Evolutionary conservation across 2,888 invertebrate genomes (phyloP), one percentile per base, ranked within the genome.

Genomic region (Hermodice carunculata): DNA sequence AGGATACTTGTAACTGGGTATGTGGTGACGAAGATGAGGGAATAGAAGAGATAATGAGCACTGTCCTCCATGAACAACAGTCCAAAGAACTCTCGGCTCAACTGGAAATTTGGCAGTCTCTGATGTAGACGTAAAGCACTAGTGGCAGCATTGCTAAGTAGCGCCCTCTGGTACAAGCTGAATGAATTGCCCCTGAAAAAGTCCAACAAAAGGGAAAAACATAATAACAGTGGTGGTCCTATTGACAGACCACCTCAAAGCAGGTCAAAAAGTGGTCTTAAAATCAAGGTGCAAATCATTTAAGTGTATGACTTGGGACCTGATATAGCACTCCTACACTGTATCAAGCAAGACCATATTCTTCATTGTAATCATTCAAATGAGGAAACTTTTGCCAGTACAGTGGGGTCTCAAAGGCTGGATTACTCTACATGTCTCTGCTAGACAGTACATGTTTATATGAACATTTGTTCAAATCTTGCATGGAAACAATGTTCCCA

Each of bases 111-210:
- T 24, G 96, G 96, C 75, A 98, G 88, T 68, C 98, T 90, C 86
- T 99, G 98, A 87, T 98, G 98, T 74, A 99, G 89, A 64, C 99
- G 90, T 57, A 99, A 89, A 0, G 98, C 97, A 78, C 95, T 97
- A 3, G 95, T 95, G 4, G 98, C 98, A 17, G 96, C 97, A 88
- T 94, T 95, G 58, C 94, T 93, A 73, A 98, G 89, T 71, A 99
- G 88, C 19, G 95, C 95, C 88, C 96, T 95, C 73, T 85, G 82
- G 66, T 84, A 85, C 24, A 61, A 77, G 82, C 92, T 94, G 80
- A 91, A 90, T 32, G 92, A 90, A 83, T 90, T 91, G 75, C 93
- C 93, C 77, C 78, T 90, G 88, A 74, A 78, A 64, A 69, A 64
- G n/a, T 61, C 61, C 68, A 61, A 28, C 70, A 49, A 19, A 32